Evolutionary conservation across 2,888 invertebrate species (phyloP), one percentile per base, ranked within the genome.

Genomic region (Oxystoma pomonae): DNA sequence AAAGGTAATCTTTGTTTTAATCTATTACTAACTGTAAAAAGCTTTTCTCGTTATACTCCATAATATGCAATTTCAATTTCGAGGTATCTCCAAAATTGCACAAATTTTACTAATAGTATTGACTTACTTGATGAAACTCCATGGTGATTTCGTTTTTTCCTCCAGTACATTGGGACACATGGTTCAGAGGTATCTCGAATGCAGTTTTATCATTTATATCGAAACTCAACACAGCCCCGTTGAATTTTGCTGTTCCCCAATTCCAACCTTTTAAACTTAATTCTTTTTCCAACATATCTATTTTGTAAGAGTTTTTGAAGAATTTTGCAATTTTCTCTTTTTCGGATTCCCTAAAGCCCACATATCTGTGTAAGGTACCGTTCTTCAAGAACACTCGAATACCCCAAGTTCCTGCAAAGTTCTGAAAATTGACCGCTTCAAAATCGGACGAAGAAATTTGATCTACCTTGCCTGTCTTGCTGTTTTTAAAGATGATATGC

Each of bases 101-200:
- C n/a, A n/a, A n/a, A n/a, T n/a, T n/a, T n/a, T n/a, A 57, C 51
- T 20, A 50, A 60, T 18, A 18, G 50, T 60, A 20, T 0, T 57
- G 58, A 60, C 64, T 73, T 80, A 90, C 90, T 85, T 93, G 96
- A 84, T 98, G 98, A 77, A 98, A 99, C 78, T 99, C 98, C 62
- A 99, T 83, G 0, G 97, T 96, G 2, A 98, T 96, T 84, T 99
- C 99, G 83, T 98, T 98, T 78, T 99, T 99, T 51, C 96, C 95
- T 1, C 94, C 93, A 5, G 90, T 93, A 74, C 97, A 96, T 74
- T 98, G 96, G 0, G 96, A 96, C 0, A 99, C 98, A 84, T 98
- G 91, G 71, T 91, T 90, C 51, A 99, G 79, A 0, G 99, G 99
- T 69, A 99, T 91, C 81, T 99, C 99, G 83, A 99, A 98, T 0